Base-by-base conservation (phyloP, 1,140 invertebrate species). In the Euwallacea fornicatus region DNA sequence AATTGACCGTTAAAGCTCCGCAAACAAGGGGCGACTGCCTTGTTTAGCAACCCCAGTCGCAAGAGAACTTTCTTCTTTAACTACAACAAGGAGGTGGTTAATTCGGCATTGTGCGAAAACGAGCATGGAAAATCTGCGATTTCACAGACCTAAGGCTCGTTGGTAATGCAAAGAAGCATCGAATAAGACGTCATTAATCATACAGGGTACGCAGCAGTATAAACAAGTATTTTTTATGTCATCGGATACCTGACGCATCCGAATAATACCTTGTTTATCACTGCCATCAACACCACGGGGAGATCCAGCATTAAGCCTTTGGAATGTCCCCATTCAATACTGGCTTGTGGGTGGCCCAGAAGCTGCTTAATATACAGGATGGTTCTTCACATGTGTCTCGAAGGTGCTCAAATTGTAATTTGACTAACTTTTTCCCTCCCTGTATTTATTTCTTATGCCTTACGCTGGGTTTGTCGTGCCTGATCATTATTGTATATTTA, bases 221-320 rank as follows among this genome's bases (percentile, higher is more conserved):
- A 81, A 81, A 81, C 80, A 81, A 79, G 78, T 79, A 79, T 79
- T 80, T 81, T 81, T 81, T 78, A 81, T 79, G 80, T 81, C 80
- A 81, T 81, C 79, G 80, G 79, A 81, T 81, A 81, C 80, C 80
- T 81, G 80, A 79, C 78, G 76, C 73, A 74, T 78, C 74, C 72
- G 77, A 78, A 81, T 81, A 81, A 81, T 81, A 74, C 78, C 75
- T 73, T 81, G 78, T 81, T 81, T 81, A 81, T 81, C 80, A 80
- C 72, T 78, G 80, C 80, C 78, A 81, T 81, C 80, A 81, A 80
- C 80, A 81, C 80, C 78, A 78, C 72, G 75, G 76, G 77, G 73
- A 73, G 73, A 73, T 74, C 71, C 68, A 71, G 69, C 68, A 10
- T 50, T 73, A 76, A 76, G 73, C 71, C 66, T 60, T 46, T 65